Base-by-base conservation (phyloP, 2,888 invertebrate species). In the Ceratothoa steindachneri region DNA sequence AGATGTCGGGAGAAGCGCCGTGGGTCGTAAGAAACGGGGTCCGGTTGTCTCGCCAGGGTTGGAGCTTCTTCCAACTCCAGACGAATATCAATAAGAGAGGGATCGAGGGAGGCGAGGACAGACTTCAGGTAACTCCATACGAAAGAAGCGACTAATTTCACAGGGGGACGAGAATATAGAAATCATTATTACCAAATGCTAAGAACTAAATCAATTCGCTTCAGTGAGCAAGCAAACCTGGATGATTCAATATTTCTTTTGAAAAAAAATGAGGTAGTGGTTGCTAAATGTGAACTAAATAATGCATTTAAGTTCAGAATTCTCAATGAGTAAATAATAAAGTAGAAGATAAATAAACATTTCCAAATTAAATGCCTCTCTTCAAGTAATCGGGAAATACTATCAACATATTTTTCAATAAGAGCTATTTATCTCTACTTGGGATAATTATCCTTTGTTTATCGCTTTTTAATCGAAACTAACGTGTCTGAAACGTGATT, bases 51-150 rank as follows among this genome's bases (percentile, higher is more conserved):
- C 1, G 53, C 24, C 5, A 75, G 19, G n/a, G 60, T 22, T 1
- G 66, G 68, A 7, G 69, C 29, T 30, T 69, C 30, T 19, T 71
- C 27, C n/a, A 78, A 60, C n/a, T 73, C 55, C 9, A 70, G 73
- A 19, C 69, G 69, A 31, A 78, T 71, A 12, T 41, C 41, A 30
- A 73, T 3, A 30, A 71, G 52, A n/a, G 68, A 67, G 0, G 73
- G 73, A 67, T 75, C 73, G 53, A 71, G 71, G 1, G 75, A 75
- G 0, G 68, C 28, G 9, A 75, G 31, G 19, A 73, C 67, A 0
- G 78, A 66, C 53, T 73, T 75, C 4, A 75, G 30, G 71, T 78
- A 75, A 28, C 78, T 78, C 78, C 78, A 78, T 7, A 75, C 73
- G 30, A 75, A 78, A 15, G 78, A 78, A 9, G 75, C 71, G 24